Evolutionary conservation across 2,113 vertebrate species (phyloP), one percentile per base, ranked within the genome.

Genomic region (Zosterops borbonicus): DNA sequence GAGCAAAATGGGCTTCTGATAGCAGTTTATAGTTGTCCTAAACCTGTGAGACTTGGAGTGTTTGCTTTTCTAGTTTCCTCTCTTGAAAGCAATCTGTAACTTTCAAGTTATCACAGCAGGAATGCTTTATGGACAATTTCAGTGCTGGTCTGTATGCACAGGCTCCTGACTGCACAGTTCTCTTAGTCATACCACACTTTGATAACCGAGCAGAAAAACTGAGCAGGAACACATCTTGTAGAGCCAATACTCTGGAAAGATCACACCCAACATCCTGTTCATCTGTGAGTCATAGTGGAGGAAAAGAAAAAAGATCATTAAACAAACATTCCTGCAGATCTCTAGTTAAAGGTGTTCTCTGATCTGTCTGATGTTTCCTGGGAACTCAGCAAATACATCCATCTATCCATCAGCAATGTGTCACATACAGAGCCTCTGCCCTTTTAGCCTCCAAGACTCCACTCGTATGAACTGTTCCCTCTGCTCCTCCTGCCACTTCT

Each of bases 291-390:
- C 47, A 31, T 5, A 55, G 14, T 6, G 29, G 10, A 60, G 19
- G 4, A 0, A 15, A 53, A 46, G 24, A n/a, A 46, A n/a, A 46
- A 24, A n/a, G 11, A 6, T 1, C 23, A 13, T 29, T 42, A 9
- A 52, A 44, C 16, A 60, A 50, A 33, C 47, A 44, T 37, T 24
- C 39, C 15, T 64, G 13, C 23, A 59, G 33, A 68, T 77, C 22
- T 78, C 20, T 39, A 87, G 25, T 39, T 82, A 68, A 78, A 75
- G 53, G 47, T 59, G 18, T 47, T 85, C 25, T 68, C 52, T 82
- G 17, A 39, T 84, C 47, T 75, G 9, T 28, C n/a, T 50, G 60
- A 58, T 55, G 7, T 70, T 81, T 89, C 49, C 46, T 75, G 42
- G 42, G 52, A 70, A 59, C 35, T 85, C 25, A 82, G 24, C 13